A percentile compares a stretch with the other conserved stretches of the same genome.
Evolutionary conservation across 2,113 vertebrate genomes (phyloP).

Genomic region (Diadophis punctatus): DNA sequence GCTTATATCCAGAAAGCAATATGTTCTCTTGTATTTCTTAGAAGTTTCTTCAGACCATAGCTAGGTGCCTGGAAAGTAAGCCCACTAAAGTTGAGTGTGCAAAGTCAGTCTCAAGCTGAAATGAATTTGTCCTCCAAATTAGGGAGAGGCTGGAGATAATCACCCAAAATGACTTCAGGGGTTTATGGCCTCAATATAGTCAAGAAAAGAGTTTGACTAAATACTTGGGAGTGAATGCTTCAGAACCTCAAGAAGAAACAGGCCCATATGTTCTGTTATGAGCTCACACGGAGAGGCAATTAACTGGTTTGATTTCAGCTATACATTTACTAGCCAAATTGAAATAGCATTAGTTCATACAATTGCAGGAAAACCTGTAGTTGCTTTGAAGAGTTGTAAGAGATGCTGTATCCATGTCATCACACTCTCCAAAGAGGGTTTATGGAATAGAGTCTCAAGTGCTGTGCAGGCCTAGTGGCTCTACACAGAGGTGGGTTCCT

Average conservation of each 20-base stretch:
- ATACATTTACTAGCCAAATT: background rate
- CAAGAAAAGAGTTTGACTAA: constrained; percentile 52
- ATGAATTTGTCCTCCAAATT: constrained; percentile 74
- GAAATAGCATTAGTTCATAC: background rate
- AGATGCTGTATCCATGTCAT: background rate
- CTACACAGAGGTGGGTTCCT: too few relatives aligned
- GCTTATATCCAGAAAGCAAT: constrained; percentile 41
- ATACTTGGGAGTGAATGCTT: constrained; percentile 48
- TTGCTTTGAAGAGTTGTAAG: background rate
- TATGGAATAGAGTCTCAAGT: background rate
- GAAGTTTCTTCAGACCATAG: constrained; percentile 64
- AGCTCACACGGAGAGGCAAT: background rate
- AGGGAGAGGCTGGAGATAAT: constrained; percentile 73
- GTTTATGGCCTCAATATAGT: constrained; percentile 59
- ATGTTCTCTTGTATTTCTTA: constrained; percentile 60
- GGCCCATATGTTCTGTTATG: constrained; percentile 43
- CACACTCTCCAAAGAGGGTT: background rate
- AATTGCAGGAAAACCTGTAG: background rate
- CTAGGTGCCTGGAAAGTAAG: constrained; percentile 58
- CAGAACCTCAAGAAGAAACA: constrained; percentile 42
- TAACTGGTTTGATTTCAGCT: constrained; percentile 15
- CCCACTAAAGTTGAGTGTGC: constrained; percentile 68
- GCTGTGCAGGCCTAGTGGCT: background rate
- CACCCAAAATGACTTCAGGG: constrained; percentile 71
- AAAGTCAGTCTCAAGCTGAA: constrained; percentile 67